Percentiles rank a stretch among this genome's conserved stretches.
Evolutionary conservation across 2,888 invertebrate genomes (phyloP).

Genomic region (Caenorhabditis drosophilae): DNA sequence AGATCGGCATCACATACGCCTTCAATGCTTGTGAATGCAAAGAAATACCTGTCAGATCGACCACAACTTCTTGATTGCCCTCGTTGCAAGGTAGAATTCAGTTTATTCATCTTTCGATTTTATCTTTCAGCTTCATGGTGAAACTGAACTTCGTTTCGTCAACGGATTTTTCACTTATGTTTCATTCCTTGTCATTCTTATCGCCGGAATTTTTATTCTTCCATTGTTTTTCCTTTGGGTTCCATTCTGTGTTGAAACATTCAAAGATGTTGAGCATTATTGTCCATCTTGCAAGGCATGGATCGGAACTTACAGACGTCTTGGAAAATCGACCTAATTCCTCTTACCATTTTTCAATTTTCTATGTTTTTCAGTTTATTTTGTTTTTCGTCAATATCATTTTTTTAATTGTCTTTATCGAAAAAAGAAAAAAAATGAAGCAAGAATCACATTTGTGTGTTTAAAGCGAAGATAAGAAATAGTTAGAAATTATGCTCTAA

Average conservation of each 20-base stretch:
- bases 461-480: no score
- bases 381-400: no score
- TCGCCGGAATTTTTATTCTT: slow-evolving; percentile 60
- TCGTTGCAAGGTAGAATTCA: slow-evolving; percentile 55
- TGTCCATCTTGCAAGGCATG: slow-evolving; percentile 63
- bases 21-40: slow-evolving; percentile 66
- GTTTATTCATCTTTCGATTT: no score
- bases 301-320: slow-evolving; percentile 65
- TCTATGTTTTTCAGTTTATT: background rate
- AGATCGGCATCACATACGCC: slow-evolving; percentile 65
- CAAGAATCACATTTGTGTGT: no score
- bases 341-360: background rate
- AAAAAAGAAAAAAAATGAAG: no score
- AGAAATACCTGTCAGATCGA: slow-evolving; percentile 65
- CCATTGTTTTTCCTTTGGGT: slow-evolving; percentile 68
- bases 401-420: no score
- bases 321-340: slow-evolving; percentile 63
- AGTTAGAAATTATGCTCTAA: no score
- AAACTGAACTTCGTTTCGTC: slow-evolving; percentile 65
- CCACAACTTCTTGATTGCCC: slow-evolving; percentile 67
- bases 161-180: slow-evolving; percentile 65
- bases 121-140: slow-evolving; percentile 62
- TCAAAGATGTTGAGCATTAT: slow-evolving; percentile 66
- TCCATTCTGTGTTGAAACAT: slow-evolving; percentile 64
- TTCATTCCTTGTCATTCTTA: slow-evolving; percentile 63